Base-by-base conservation (phyloP, 2,888 invertebrate species). In the Coelinius sp. region DNA sequence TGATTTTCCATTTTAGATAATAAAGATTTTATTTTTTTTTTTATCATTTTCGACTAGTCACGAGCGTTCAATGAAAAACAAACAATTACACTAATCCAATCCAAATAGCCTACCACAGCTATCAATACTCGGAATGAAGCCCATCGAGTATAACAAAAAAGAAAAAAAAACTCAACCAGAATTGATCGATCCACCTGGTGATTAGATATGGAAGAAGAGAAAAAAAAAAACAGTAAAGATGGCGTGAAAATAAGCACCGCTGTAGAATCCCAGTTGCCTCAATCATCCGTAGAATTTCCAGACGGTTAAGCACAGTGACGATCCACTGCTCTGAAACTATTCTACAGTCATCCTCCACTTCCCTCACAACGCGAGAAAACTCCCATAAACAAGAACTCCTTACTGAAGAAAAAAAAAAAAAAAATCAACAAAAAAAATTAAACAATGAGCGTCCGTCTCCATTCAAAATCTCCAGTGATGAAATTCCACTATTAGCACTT, bases 251-350 rank as follows among this genome's bases (percentile, higher is more conserved):
- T n/a, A n/a, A 63, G 70, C 22, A 64, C 68, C 46, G 65, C 66
- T 20, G 53, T 24, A 63, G 62, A 44, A 64, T 63, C 62, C 66
- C 71, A 68, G 68, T 63, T 46, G 38, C 72, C 71, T 73, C 76
- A 76, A 77, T 79, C 80, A 80, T 79, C 80, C 77, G 79, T 79
- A 74, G 77, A 77, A 78, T 79, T 80, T 79, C 77, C 79, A 78
- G 74, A 76, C 78, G 73, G 79, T 79, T 77, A 78, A 78, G 75
- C 78, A 76, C 78, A 77, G 76, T 77, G 76, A 67, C 71, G 44
- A 64, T 70, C 66, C 49, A 62, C 66, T 71, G 74, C 73, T 73
- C 72, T 71, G 56, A 76, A 76, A 75, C 71, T 75, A 73, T 73
- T 68, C 64, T 71, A 49, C 63, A 63, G 49, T 46, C 49, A 49